Evolutionary conservation across 2,888 invertebrate genomes (phyloP).

Genomic region (Idaea dimidiata): DNA sequence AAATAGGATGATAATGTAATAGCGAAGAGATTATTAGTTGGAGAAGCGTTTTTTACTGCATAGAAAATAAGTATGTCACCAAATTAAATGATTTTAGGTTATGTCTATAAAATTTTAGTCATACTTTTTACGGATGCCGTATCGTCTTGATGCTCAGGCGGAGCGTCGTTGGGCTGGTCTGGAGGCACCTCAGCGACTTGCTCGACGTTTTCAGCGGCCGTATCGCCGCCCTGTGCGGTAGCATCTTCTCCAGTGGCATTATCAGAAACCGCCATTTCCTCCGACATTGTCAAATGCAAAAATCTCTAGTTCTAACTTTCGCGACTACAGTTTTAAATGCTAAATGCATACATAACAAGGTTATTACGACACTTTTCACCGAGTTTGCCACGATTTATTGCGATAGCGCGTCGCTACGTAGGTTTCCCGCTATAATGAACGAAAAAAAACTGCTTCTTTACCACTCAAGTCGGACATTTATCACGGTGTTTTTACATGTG

Average conservation of each 20-base stretch:
- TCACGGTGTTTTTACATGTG: constrained; percentile 20
- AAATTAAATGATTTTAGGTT: constrained; percentile 55
- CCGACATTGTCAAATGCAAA: constrained; percentile 73
- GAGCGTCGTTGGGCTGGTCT: constrained; percentile 37
- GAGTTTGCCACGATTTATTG: constrained; percentile 57
- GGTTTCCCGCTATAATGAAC: constrained; percentile 75
- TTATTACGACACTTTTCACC: constrained; percentile 57
- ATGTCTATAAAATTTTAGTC: constrained; percentile 53
- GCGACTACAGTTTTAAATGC: constrained; percentile 55
- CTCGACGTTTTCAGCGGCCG: constrained; percentile 39
- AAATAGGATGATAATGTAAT: not conserved
- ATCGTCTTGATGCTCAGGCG: constrained; percentile 34
- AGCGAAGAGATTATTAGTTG: not conserved
- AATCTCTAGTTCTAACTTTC: constrained; percentile 47
- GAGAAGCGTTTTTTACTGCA: not conserved
- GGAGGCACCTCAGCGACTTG: constrained; percentile 37
- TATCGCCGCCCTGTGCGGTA: constrained; percentile 50
- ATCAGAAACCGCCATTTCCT: constrained; percentile 76
- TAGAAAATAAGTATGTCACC: constrained; percentile 45
- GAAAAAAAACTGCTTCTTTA: constrained; percentile 46
- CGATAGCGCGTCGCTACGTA: constrained; percentile 71
- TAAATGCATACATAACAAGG: constrained; percentile 68
- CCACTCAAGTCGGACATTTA: constrained; percentile 39
- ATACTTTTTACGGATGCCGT: constrained; percentile 45
- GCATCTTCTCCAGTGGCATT: constrained; percentile 60